phyloP scores from a whole-genome alignment of 2,113 vertebrate genomes.

The Bothrops jararaca region DNA sequence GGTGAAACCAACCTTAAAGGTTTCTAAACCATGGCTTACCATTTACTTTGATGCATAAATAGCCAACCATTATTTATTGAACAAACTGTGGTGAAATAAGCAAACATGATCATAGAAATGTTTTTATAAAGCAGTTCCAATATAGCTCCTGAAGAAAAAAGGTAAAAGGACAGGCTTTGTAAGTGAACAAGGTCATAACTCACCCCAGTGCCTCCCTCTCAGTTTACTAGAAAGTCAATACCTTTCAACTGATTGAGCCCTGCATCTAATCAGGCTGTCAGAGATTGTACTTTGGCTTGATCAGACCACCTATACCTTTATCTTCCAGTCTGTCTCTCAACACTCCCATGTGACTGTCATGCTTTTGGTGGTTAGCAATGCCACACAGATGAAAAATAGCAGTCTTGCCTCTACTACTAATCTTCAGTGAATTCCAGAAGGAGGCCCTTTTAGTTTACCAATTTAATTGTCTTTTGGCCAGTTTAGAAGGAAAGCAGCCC shows the following conservation, averaged over 20 bases:
- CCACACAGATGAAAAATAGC: conserved; percentile 10
- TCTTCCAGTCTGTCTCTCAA: background rate
- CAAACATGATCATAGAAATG: background rate
- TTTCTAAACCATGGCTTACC: background rate
- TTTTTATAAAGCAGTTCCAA: background rate
- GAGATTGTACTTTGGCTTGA: background rate
- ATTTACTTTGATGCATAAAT: background rate
- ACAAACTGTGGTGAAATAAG: background rate
- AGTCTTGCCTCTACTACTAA: conserved; percentile 27
- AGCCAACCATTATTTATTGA: background rate
- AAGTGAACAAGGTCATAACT: background rate
- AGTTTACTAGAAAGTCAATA: background rate
- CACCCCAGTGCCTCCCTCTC: background rate
- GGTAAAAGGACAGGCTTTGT: background rate
- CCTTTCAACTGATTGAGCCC: background rate
- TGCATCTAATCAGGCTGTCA: background rate
- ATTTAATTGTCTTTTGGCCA: conserved; percentile 32
- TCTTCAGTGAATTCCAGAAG: conserved; percentile 4
- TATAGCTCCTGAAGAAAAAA: background rate
- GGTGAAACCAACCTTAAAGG: background rate
- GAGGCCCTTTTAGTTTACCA: conserved; percentile 43
- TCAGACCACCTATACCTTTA: background rate
- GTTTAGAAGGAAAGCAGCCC: background rate
- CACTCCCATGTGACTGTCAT: background rate
- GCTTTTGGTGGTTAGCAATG: background rate